Evolutionary conservation across 2,113 vertebrate genomes (phyloP), one percentile per base, ranked within the genome.

Genomic region (Oostethus manadensis): DNA sequence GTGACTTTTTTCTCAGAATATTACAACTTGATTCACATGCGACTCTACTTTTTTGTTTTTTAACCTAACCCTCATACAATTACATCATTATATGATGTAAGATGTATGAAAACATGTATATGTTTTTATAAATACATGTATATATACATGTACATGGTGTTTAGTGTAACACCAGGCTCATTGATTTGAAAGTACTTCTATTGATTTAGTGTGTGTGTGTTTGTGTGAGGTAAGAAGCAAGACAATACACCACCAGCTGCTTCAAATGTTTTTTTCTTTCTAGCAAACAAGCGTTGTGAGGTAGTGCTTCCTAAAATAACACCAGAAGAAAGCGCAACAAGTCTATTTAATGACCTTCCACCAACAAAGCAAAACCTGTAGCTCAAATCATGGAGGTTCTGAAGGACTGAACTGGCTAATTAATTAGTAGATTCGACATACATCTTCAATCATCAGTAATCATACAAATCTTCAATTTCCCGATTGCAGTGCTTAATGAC

Each of bases 291-390:
- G 46, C 8, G 1, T 13, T 3, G 45, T 11, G 8, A 20, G 29
- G 7, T 42, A 14, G 23, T n/a, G 46, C n/a, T 33, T 10, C 17
- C 7, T 20, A 56, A 65, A 47, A 77, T 3, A 44, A 58, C 8
- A 15, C 40, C 56, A 54, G 50, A 20, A 21, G 18, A 64, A 62
- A 14, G 4, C 54, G 43, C 51, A 35, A 10, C 45, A 66, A 58
- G 44, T 20, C 38, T 26, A 23, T 21, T 54, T 67, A 51, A 73
- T 77, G 44, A 63, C 69, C 74, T 78, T 71, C 69, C 29, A 33
- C 29, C 29, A 33, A 13, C 45, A 55, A 66, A 55, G 53, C 22
- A 38, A 56, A 55, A 17, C 21, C 17, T 18, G 38, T 18, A 29
- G 35, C n/a, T 50, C 17, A 14, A 53, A 60, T 70, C 68, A 58